Evolutionary conservation across 1,140 invertebrate species (phyloP), one percentile per base, ranked within the genome.

Genomic region (Penaeus chinensis): DNA sequence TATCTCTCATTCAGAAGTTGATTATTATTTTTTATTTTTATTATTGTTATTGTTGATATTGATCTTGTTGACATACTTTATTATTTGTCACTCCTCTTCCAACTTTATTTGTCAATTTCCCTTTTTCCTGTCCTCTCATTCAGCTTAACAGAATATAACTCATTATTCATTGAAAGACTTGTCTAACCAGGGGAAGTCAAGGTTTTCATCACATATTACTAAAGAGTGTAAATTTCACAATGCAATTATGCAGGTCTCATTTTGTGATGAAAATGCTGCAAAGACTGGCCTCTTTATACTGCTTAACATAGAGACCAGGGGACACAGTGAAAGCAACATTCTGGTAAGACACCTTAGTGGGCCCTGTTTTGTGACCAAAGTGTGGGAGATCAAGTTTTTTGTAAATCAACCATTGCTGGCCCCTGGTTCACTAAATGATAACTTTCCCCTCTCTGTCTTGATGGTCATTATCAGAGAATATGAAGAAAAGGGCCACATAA

Each of bases 401-500:
- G 47, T 85, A 89, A 82, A 71, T 81, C 82, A 61, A 82, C 62
- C 90, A 90, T 90, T 90, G 87, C 80, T 90, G 90, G 88, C 90
- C 90, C 90, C 90, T 90, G 90, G 90, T 90, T 84, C 81, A 84
- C 78, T 87, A 87, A 86, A 80, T 90, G 63, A 81, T 77, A 81
- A 89, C 85, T 89, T 90, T 89, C 87, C 89, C 89, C 89, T 89
- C 89, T 88, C 79, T 89, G 79, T 89, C 80, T 84, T 82, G 84
- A 89, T 82, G 88, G 88, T 86, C 84, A 89, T 86, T 74, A 22
- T 27, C 76, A 83, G 81, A 88, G 47, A 63, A 69, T 84, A 62
- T 78, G 82, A 80, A 84, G 80, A 88, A 66, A 87, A 88, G 82
- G 87, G 85, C 85, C 85, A 87, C 76, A 65, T 87, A 88, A 88